phyloP scores from a whole-genome alignment of 1,140 invertebrate genomes.

The Heterodera schachtii region DNA sequence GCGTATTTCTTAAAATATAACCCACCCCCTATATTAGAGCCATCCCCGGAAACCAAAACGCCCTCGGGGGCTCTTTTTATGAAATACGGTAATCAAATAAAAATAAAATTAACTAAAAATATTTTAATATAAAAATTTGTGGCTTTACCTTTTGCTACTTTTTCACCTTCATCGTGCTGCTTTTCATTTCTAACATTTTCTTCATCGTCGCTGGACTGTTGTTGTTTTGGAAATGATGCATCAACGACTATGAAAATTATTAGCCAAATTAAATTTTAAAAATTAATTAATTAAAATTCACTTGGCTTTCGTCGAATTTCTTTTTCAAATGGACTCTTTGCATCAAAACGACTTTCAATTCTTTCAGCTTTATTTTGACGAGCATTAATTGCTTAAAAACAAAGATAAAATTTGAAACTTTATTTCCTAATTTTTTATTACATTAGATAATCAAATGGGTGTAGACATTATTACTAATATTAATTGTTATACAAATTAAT shows the following conservation, averaged over 20 bases:
- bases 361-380: background rate
- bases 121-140: background rate
- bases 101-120: too few species aligned
- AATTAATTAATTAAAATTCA: background rate
- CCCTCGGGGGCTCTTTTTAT: too few species aligned
- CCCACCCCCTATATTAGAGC: too few species aligned
- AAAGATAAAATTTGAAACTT: too few species aligned
- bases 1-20: too few species aligned
- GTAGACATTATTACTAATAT: too few species aligned
- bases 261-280: background rate
- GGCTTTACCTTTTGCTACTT: background rate
- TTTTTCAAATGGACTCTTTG: slow-evolving; percentile 27
- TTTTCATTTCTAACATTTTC: background rate
- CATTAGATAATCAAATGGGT: too few species aligned
- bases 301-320: slow-evolving; percentile 32
- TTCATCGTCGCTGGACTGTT: background rate
- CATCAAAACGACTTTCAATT: slow-evolving; percentile 25
- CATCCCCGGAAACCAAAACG: too few species aligned
- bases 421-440: too few species aligned
- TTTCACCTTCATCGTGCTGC: background rate
- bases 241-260: background rate
- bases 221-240: background rate
- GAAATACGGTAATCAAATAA: too few species aligned
- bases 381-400: background rate
- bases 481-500: too few species aligned